phyloP scores from a whole-genome alignment of 2,797 vertebrate species.

The Pygocentrus nattereri region DNA sequence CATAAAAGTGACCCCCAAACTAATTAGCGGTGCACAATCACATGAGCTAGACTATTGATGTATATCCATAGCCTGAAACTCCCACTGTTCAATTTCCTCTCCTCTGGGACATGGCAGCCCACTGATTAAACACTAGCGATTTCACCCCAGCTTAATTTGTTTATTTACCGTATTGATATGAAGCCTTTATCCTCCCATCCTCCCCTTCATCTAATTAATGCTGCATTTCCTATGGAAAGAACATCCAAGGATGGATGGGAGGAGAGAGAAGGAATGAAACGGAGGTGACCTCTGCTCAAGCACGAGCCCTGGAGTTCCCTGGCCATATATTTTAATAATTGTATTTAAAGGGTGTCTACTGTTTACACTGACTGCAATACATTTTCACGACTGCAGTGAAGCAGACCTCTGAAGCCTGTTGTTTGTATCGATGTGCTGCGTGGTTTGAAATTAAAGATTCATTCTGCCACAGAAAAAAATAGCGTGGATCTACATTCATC shows the following conservation, averaged over 20 bases:
- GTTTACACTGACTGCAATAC: background rate
- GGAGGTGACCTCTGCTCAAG: conserved; percentile 41
- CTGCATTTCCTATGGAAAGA: conserved; percentile 65
- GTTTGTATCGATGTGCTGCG: background rate
- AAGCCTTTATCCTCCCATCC: conserved; percentile 58
- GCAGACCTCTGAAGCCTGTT: background rate
- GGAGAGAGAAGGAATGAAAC: conserved; percentile 60
- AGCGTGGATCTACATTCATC: background rate
- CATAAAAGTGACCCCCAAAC: conserved; percentile 70
- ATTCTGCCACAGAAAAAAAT: background rate
- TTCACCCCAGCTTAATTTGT: conserved; percentile 55
- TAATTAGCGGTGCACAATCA: conserved; percentile 75
- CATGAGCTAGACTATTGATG: conserved; percentile 67
- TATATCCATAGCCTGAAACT: conserved; percentile 64
- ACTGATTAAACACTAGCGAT: conserved; percentile 51
- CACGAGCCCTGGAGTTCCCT: background rate
- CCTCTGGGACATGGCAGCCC: conserved; percentile 33
- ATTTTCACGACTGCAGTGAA: background rate
- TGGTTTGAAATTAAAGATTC: background rate
- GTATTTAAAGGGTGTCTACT: conserved; percentile 35
- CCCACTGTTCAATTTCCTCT: conserved; percentile 61
- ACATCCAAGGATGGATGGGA: conserved; percentile 69
- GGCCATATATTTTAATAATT: conserved; percentile 32
- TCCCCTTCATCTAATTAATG: conserved; percentile 69
- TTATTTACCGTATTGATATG: conserved; percentile 53